Evolutionary conservation across 2,797 vertebrate species (phyloP).

Genomic region (Leptatherina wallacei): DNA sequence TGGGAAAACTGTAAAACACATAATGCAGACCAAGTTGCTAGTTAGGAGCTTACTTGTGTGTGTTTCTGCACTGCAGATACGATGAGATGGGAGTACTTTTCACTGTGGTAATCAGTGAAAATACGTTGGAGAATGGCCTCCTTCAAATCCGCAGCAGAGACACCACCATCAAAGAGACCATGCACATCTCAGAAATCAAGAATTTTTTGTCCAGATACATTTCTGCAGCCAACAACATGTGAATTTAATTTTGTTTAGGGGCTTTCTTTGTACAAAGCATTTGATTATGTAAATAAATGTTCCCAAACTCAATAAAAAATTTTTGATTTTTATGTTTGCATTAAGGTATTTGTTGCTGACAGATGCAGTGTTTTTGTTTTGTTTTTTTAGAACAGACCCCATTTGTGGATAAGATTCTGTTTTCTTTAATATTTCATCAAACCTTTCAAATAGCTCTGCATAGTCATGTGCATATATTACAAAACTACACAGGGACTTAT

Average conservation of each 20-base stretch:
- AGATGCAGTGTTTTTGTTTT: too few relatives aligned
- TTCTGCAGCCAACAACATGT: conserved; percentile 82
- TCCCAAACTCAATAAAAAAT: background rate
- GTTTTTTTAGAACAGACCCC: background rate
- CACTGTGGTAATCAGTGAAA: conserved; percentile 86
- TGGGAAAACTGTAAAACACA: background rate
- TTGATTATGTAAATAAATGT: background rate
- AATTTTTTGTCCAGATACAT: conserved; percentile 89
- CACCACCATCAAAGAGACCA: conserved; percentile 92
- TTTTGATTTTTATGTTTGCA: background rate
- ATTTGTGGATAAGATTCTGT: background rate
- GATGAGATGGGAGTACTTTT: conserved; percentile 98
- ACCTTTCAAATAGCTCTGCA: too few relatives aligned
- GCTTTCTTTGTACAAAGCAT: background rate
- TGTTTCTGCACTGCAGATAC: conserved; percentile 81
- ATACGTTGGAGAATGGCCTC: conserved; percentile 91
- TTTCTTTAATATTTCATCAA: too few relatives aligned
- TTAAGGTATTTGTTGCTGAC: background rate
- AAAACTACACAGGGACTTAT: background rate
- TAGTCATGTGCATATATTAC: too few relatives aligned
- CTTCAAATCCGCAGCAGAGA: conserved; percentile 92
- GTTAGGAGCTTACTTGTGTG: background rate
- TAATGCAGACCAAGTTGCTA: background rate
- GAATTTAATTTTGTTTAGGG: conserved; percentile 29
- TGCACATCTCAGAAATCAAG: conserved; percentile 93